phyloP scores from a whole-genome alignment of 2,888 invertebrate genomes.

The Erebia aethiops region DNA sequence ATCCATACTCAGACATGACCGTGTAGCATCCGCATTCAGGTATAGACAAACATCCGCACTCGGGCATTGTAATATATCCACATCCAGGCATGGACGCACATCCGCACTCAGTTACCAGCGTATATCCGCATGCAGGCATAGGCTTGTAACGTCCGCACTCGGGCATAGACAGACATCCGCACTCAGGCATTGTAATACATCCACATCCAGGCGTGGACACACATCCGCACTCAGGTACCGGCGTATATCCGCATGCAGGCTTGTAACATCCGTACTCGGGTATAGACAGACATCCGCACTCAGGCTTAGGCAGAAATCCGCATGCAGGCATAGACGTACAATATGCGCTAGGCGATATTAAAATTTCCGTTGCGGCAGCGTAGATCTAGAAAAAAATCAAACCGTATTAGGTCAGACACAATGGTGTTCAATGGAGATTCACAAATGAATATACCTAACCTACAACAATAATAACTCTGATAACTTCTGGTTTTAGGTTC shows the following conservation, averaged over 20 bases:
- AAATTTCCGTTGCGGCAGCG: neutral
- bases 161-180: neutral
- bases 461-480: too few species aligned
- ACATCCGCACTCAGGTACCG: neutral
- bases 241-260: conserved; percentile 1
- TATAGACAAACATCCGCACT: conserved; percentile 4
- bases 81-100: conserved; percentile 1
- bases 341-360: neutral
- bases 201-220: neutral
- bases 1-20: neutral
- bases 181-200: neutral
- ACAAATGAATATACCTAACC: too few species aligned
- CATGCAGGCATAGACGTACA: neutral
- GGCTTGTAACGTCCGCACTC: neutral
- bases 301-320: neutral
- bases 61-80: neutral
- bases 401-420: too few species aligned
- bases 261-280: neutral
- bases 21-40: conserved; percentile 1
- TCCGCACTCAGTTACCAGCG: neutral
- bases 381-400: neutral
- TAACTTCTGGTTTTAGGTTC: too few species aligned
- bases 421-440: too few species aligned
- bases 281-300: neutral
- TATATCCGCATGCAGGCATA: conserved; percentile 1